Percentiles rank a stretch among this genome's conserved stretches.
Conservation (phyloP, 2,797 vertebrate genomes). For the Periophthalmus magnuspinnatus region DNA sequence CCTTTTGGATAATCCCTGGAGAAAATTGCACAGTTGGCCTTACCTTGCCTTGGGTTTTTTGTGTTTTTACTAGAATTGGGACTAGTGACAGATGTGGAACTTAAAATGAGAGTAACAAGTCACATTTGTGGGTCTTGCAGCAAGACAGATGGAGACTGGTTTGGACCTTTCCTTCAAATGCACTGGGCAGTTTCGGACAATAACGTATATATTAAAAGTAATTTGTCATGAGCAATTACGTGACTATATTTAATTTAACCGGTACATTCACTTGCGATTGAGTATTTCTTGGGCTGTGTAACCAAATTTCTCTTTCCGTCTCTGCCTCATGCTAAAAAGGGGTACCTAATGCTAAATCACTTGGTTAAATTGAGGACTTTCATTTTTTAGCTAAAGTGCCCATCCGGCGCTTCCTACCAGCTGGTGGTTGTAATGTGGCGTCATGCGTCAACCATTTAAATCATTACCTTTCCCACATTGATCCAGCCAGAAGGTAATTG, state of each 20-base stretch:
- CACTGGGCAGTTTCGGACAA: neutral
- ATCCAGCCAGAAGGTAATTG: constrained; percentile 75
- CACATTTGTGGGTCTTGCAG: no score
- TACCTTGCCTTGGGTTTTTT: constrained; percentile 45
- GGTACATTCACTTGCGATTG: neutral
- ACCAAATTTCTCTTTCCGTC: constrained; percentile 1
- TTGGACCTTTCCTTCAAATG: neutral
- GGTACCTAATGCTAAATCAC: constrained; percentile 73
- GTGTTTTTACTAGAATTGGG: constrained; percentile 28
- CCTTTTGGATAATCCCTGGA: constrained; percentile 71
- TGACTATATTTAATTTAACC: neutral
- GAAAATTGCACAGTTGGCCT: constrained; percentile 58
- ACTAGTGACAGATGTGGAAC: no score
- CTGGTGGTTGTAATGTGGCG: constrained; percentile 62
- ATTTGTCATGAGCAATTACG: neutral
- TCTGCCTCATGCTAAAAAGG: constrained; percentile 41
- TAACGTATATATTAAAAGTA: neutral
- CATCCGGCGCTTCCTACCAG: constrained; percentile 33
- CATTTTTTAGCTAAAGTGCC: constrained; percentile 51
- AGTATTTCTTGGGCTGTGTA: neutral
- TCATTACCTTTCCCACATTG: constrained; percentile 76
- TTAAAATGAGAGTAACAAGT: no score
- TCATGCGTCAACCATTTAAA: constrained; percentile 72
- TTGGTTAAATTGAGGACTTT: constrained; percentile 68
- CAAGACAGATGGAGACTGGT: neutral